These are phyloP conservation scores for Bombylius discolor DNA, from an alignment of 2,888 invertebrate genomes.

Conservation along the genomic window DNA sequence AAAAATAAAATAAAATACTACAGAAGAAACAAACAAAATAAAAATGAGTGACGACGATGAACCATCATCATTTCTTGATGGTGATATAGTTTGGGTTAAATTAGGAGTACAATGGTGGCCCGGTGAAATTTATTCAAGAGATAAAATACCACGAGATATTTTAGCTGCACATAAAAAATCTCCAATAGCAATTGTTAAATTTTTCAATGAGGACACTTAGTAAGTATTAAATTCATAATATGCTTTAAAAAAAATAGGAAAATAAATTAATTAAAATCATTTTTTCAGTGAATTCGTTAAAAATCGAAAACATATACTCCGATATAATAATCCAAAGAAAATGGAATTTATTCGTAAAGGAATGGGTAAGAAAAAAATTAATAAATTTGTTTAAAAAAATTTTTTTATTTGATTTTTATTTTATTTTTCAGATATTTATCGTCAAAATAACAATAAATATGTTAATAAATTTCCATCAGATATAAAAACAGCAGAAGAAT, in stretches of 20 bases:
- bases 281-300: conserved; percentile 67
- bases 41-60: not conserved
- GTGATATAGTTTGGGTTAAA: conserved; percentile 78
- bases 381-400: not conserved
- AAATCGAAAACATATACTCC: conserved; percentile 55
- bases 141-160: conserved; percentile 54
- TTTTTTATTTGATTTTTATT: not conserved
- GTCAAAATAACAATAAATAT: conserved; percentile 44
- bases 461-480: conserved; percentile 74
- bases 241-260: not conserved
- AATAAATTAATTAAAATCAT: conserved; percentile 1
- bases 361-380: conserved; percentile 46
- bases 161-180: conserved; percentile 50
- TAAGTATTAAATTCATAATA: conserved; percentile 40
- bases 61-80: conserved; percentile 21
- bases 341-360: conserved; percentile 72
- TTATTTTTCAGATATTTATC: conserved; percentile 42
- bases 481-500: conserved; percentile 57
- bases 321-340: conserved; percentile 65
- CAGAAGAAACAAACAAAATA: not conserved
- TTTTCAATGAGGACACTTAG: conserved; percentile 74
- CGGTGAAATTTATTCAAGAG: conserved; percentile 55
- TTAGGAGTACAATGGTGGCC: conserved; percentile 77
- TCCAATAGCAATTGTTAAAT: conserved; percentile 71
- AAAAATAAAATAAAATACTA: too few species aligned